These are phyloP conservation scores for Alca torda DNA, from an alignment of 2,797 vertebrate species.

Conservation along the genomic window DNA sequence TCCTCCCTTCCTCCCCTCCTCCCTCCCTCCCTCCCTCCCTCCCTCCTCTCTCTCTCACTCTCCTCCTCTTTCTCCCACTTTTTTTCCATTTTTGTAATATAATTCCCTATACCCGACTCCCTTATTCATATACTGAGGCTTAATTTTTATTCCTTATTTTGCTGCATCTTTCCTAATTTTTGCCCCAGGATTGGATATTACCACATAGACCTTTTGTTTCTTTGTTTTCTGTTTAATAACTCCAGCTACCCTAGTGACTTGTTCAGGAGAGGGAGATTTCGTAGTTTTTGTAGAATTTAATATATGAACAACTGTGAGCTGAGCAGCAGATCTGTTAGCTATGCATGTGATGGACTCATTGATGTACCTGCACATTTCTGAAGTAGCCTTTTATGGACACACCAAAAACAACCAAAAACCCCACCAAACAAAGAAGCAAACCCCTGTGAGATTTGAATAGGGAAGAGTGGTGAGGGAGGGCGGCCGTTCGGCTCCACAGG, in stretches of 20 bases:
- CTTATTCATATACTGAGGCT: neutral
- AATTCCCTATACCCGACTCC: neutral
- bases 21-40: neutral
- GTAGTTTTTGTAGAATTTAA: neutral
- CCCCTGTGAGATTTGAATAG: neutral
- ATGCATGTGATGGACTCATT: neutral
- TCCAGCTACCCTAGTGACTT: neutral
- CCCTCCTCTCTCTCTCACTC: too few species aligned
- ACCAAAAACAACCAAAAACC: accelerated
- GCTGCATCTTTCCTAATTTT: neutral
- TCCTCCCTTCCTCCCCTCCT: neutral
- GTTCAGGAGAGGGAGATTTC: neutral
- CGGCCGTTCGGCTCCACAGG: accelerated
- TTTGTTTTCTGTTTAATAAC: neutral
- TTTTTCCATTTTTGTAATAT: neutral
- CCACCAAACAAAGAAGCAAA: neutral
- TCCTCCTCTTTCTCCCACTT: too few species aligned
- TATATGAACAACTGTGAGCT: neutral
- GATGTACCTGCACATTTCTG: neutral
- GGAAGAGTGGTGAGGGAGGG: neutral
- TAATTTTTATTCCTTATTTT: neutral
- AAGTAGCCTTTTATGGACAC: neutral
- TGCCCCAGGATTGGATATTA: neutral
- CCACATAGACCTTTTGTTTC: neutral
- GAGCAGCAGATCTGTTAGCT: neutral